Conservation (phyloP, 2,797 vertebrate genomes). For the Perodicticus potto region DNA sequence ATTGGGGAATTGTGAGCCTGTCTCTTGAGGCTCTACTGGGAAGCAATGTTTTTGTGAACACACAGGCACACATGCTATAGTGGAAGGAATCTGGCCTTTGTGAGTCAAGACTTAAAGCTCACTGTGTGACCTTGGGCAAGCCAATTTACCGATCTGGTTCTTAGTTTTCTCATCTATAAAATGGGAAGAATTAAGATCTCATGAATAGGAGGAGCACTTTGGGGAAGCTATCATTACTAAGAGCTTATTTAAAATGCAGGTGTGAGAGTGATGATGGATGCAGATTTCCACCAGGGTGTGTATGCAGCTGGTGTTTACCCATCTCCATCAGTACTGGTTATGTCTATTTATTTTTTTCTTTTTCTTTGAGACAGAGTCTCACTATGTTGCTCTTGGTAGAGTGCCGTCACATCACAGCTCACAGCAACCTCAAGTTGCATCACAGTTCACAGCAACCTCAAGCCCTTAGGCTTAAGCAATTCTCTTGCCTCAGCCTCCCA, state of each 20-base stretch:
- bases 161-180: conserved; percentile 51
- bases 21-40: not conserved
- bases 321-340: conserved; percentile 34
- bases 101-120: not conserved
- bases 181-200: not conserved
- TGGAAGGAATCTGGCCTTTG: not conserved
- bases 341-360: conserved; percentile 8
- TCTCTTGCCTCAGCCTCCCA: too few relatives aligned
- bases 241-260: not conserved
- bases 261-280: not conserved
- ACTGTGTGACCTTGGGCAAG: not conserved
- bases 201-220: not conserved
- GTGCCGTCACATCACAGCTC: too few relatives aligned
- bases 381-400: too few relatives aligned
- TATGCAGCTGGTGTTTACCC: not conserved
- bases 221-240: not conserved
- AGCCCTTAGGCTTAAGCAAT: too few relatives aligned
- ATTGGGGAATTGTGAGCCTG: not conserved
- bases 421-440: too few relatives aligned
- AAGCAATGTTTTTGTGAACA: not conserved
- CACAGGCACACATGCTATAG: not conserved
- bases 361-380: too few relatives aligned
- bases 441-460: too few relatives aligned
- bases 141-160: not conserved
- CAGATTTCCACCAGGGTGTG: not conserved